Conservation (phyloP, 2,888 invertebrate species). For the Baccha elongata region DNA sequence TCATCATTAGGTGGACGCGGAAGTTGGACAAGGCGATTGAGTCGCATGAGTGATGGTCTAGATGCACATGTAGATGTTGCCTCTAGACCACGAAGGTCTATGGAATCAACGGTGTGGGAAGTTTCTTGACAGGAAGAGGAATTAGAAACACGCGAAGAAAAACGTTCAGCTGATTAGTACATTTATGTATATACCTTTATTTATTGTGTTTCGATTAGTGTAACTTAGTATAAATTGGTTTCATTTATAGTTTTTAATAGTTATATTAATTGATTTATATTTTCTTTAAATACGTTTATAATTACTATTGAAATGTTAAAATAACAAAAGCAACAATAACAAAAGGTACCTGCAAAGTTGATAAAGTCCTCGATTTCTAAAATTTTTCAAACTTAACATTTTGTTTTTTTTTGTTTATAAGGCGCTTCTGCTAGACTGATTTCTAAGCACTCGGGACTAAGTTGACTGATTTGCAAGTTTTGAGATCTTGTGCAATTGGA, state of each 20-base stretch:
- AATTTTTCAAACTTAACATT: no score
- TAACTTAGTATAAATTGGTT: constrained; percentile 40
- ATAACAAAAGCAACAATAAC: constrained; percentile 39
- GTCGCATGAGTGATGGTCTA: constrained; percentile 88
- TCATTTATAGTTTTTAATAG: constrained; percentile 46
- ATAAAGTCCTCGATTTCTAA: no score
- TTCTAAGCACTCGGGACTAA: no score
- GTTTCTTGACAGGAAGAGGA: constrained; percentile 82
- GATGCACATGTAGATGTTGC: constrained; percentile 89
- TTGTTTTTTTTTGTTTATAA: no score
- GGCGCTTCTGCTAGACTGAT: no score
- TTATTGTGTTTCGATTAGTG: neutral
- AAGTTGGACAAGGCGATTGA: constrained; percentile 88
- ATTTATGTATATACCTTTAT: neutral
- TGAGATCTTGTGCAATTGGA: no score
- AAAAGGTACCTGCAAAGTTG: constrained; percentile 49
- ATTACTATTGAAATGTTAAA: neutral
- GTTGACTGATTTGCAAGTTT: no score
- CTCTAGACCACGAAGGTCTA: constrained; percentile 83
- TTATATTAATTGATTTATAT: no score
- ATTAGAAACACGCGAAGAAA: constrained; percentile 69
- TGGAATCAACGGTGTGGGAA: constrained; percentile 85
- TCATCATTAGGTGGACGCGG: constrained; percentile 81
- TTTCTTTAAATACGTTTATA: constrained; percentile 9
- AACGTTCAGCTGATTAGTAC: constrained; percentile 28